A percentile compares a stretch with the other conserved stretches of the same genome.
phyloP scores from a whole-genome alignment of 2,113 vertebrate genomes.

The Tenrec ecaudatus region DNA sequence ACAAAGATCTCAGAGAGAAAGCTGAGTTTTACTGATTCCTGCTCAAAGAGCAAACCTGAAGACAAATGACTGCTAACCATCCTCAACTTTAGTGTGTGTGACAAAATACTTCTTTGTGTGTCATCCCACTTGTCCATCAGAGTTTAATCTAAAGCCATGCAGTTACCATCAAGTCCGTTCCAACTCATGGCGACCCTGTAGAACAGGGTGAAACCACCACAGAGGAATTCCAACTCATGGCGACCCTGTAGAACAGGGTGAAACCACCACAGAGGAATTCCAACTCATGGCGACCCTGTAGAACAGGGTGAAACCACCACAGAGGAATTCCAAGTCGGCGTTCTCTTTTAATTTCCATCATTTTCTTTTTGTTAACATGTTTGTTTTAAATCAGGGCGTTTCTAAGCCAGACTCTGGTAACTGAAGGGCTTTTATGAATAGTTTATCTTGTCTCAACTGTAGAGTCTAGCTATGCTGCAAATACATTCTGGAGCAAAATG shows the following conservation, averaged over 20 bases:
- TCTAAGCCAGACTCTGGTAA: too few species aligned
- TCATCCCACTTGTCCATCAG: background rate
- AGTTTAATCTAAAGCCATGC: background rate
- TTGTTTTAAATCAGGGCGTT: too few species aligned
- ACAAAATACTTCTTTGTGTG: background rate
- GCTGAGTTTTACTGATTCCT: background rate
- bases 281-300: background rate
- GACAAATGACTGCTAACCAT: background rate
- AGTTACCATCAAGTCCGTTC: background rate
- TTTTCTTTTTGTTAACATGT: too few species aligned
- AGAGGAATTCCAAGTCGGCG: background rate
- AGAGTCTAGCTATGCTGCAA: too few species aligned
- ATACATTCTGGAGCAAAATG: too few species aligned
- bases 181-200: background rate
- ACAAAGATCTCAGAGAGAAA: background rate
- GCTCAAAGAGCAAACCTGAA: background rate
- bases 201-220: background rate
- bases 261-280: background rate
- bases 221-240: background rate
- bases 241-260: too few species aligned
- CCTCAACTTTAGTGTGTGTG: background rate
- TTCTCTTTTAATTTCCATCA: too few species aligned
- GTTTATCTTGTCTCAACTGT: too few species aligned
- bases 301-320: background rate
- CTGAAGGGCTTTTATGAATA: too few species aligned